Evolutionary conservation across 2,797 vertebrate genomes (phyloP).

Genomic region (Sternotherus odoratus): DNA sequence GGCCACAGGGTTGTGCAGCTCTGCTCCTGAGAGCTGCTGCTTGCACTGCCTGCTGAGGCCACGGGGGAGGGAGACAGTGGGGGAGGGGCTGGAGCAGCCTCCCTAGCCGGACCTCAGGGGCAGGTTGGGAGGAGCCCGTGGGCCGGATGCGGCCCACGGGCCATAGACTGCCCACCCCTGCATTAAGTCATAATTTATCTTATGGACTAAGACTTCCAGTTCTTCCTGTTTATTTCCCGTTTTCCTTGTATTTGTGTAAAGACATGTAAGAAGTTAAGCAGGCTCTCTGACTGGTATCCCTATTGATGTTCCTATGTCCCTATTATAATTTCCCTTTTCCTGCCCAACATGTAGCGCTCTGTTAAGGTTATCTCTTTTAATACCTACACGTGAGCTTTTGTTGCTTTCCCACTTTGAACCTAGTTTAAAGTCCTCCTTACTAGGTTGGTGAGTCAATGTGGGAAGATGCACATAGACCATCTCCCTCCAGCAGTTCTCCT

Average conservation of each 20-base stretch:
- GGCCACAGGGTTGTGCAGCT: no score
- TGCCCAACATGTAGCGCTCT: background rate
- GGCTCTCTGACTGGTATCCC: background rate
- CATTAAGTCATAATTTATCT: no score
- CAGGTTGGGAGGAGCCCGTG: no score
- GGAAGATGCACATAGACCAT: background rate
- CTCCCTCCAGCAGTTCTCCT: background rate
- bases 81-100: no score
- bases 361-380: background rate
- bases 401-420: background rate
- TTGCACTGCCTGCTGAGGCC: no score
- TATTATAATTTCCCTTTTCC: background rate
- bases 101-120: no score
- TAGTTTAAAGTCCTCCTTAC: background rate
- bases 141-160: no score
- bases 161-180: no score
- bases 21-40: no score
- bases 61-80: no score
- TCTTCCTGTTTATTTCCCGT: background rate
- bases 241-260: background rate
- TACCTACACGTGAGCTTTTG: background rate
- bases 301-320: background rate
- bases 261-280: background rate
- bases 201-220: background rate
- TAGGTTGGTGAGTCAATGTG: background rate